Evolutionary conservation across 2,113 vertebrate species (phyloP).

Genomic region (Neofelis nebulosa): DNA sequence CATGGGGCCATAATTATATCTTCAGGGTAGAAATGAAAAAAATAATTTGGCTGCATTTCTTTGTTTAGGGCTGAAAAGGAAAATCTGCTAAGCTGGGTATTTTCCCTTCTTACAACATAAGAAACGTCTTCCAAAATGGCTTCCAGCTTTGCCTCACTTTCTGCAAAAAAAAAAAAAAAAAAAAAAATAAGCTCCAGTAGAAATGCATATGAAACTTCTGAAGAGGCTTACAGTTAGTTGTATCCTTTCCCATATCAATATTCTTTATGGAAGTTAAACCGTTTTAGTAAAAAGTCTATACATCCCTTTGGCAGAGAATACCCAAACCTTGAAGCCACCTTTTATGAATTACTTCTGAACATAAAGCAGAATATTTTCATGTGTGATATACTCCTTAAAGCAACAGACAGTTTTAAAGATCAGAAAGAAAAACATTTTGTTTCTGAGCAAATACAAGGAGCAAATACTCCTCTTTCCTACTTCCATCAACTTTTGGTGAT

Average conservation of each 20-base stretch:
- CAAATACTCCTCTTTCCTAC: background rate
- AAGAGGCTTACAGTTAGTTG: background rate
- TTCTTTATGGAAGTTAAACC: slow-evolving; percentile 61
- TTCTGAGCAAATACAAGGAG: background rate
- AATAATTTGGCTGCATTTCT: slow-evolving; percentile 1
- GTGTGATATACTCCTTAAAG: slow-evolving; percentile 31
- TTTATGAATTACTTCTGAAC: slow-evolving; percentile 42
- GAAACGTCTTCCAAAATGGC: slow-evolving; percentile 42
- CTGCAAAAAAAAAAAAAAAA: background rate
- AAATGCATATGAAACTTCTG: background rate
- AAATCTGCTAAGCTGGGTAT: background rate
- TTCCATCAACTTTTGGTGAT: background rate
- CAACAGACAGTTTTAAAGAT: slow-evolving; percentile 26
- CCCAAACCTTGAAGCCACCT: background rate
- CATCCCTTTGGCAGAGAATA: background rate
- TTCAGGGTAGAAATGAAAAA: slow-evolving; percentile 35
- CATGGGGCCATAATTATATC: background rate
- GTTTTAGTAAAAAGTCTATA: slow-evolving; percentile 42
- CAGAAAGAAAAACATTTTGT: background rate
- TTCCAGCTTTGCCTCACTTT: background rate
- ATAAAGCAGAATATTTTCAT: slow-evolving; percentile 23
- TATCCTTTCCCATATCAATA: slow-evolving; percentile 42
- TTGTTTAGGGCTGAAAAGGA: slow-evolving; percentile 1
- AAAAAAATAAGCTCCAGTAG: background rate
- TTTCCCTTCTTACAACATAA: slow-evolving; percentile 13